Conservation (phyloP, 2,113 vertebrate species). For the Arothron firmamentum region DNA sequence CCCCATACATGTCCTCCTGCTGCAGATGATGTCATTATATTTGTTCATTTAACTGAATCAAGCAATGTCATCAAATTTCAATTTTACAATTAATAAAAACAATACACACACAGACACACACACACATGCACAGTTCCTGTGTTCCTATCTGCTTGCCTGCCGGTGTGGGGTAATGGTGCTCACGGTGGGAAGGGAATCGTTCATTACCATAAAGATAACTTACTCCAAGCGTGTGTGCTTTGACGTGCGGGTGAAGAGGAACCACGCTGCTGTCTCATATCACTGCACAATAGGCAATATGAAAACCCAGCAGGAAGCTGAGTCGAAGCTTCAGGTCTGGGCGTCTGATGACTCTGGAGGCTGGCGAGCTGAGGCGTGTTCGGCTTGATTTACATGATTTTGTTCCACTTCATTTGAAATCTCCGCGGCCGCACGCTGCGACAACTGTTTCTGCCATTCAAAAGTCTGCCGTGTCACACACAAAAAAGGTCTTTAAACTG, state of each 20-base stretch:
- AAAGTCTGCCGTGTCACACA: constrained; percentile 9
- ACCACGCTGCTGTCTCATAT: constrained; percentile 38
- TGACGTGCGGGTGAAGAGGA: constrained; percentile 25
- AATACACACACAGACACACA: constrained; percentile 20
- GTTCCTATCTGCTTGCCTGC: neutral
- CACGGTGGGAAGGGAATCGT: constrained; percentile 42
- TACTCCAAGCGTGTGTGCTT: constrained; percentile 34
- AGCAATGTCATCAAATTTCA: constrained; percentile 28
- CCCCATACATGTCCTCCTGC: neutral
- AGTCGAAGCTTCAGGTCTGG: constrained; percentile 1
- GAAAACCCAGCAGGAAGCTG: constrained; percentile 40
- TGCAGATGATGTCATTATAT: constrained; percentile 4
- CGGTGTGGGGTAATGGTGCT: constrained; percentile 48
- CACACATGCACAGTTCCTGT: too few relatives aligned
- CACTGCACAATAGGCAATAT: constrained; percentile 38
- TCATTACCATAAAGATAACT: constrained; percentile 47
- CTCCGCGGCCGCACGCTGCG: constrained; percentile 18
- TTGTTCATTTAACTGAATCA: constrained; percentile 18
- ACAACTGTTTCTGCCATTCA: constrained; percentile 34
- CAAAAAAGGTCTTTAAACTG: neutral
- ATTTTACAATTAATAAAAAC: constrained; percentile 39
- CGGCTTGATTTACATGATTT: constrained; percentile 18
- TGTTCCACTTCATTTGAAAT: constrained; percentile 47
- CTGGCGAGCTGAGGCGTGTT: constrained; percentile 12
- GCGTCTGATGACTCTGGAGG: constrained; percentile 10